Evolutionary conservation across 2,888 invertebrate genomes (phyloP).

Genomic region (Invenusta paracnida): DNA sequence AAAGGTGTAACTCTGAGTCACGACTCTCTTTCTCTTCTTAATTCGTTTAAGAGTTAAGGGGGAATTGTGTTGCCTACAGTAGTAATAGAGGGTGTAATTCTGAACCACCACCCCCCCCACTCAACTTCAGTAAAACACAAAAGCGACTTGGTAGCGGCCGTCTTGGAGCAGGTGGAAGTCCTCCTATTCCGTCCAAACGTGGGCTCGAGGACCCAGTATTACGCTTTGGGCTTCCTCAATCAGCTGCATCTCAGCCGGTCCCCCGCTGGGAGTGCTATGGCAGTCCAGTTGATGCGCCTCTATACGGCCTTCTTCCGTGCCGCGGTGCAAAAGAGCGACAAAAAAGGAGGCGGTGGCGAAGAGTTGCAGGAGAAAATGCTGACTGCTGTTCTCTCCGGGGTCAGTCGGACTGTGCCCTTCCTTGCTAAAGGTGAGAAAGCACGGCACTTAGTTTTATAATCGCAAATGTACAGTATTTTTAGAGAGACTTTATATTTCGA

Average conservation of each 20-base stretch:
- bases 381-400: constrained; percentile 75
- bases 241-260: constrained; percentile 70
- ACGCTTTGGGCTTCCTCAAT: constrained; percentile 82
- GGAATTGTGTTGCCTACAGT: too few relatives aligned
- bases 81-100: too few relatives aligned
- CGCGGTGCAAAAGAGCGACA: constrained; percentile 50
- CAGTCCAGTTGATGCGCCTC: constrained; percentile 77
- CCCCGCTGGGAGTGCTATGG: constrained; percentile 71
- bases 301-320: constrained; percentile 82
- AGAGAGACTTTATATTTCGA: too few relatives aligned
- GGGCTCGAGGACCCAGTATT: constrained; percentile 76
- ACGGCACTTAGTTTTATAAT: too few relatives aligned
- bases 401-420: constrained; percentile 78
- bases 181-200: constrained; percentile 77
- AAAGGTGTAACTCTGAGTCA: too few relatives aligned
- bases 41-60: too few relatives aligned
- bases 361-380: constrained; percentile 78
- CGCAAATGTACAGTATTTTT: too few relatives aligned
- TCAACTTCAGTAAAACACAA: constrained; percentile 71
- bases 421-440: constrained; percentile 67
- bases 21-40: too few relatives aligned
- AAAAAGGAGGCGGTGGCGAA: too few relatives aligned
- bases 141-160: constrained; percentile 83
- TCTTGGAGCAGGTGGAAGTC: constrained; percentile 80
- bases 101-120: too few relatives aligned